Evolutionary conservation across 2,113 vertebrate species (phyloP).

Genomic region (Pogona vitticeps): DNA sequence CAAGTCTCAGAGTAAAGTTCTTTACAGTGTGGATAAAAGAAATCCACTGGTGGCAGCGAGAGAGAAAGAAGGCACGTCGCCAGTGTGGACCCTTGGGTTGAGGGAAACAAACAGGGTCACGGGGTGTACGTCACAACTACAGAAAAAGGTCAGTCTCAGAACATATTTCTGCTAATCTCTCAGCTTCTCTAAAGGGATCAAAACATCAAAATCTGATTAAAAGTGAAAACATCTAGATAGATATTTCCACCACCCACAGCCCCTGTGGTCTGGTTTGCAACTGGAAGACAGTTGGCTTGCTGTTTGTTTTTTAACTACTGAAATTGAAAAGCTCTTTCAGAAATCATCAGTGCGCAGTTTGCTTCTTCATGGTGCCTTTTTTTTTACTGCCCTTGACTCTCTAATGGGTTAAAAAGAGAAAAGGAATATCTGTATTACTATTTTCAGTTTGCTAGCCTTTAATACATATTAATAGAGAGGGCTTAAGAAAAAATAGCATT

Average conservation of each 20-base stretch:
- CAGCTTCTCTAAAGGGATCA: slow-evolving; percentile 42
- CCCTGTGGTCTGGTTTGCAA: slow-evolving; percentile 28
- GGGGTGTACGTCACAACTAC: too few relatives aligned
- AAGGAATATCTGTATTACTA: neutral
- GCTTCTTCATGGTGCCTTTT: neutral
- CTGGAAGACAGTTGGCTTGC: neutral
- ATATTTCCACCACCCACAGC: neutral
- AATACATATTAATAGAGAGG: neutral
- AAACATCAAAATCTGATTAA: slow-evolving; percentile 54
- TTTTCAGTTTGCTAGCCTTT: neutral
- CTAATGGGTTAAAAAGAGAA: neutral
- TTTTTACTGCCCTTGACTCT: neutral
- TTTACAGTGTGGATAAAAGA: too few relatives aligned
- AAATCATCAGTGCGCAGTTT: neutral
- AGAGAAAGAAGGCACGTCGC: too few relatives aligned
- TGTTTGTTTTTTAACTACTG: neutral
- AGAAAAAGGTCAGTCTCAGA: slow-evolving; percentile 42
- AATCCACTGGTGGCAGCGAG: too few relatives aligned
- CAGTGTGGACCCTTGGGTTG: too few relatives aligned
- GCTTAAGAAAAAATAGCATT: neutral
- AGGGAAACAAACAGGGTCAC: too few relatives aligned
- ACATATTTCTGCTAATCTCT: slow-evolving; percentile 46
- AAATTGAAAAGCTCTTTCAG: slow-evolving; percentile 21
- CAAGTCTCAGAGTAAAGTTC: too few relatives aligned
- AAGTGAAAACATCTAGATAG: slow-evolving; percentile 41